These are phyloP conservation scores for Chrysopilus asiliformis DNA, from an alignment of 2,888 invertebrate species.

Conservation along the genomic window DNA sequence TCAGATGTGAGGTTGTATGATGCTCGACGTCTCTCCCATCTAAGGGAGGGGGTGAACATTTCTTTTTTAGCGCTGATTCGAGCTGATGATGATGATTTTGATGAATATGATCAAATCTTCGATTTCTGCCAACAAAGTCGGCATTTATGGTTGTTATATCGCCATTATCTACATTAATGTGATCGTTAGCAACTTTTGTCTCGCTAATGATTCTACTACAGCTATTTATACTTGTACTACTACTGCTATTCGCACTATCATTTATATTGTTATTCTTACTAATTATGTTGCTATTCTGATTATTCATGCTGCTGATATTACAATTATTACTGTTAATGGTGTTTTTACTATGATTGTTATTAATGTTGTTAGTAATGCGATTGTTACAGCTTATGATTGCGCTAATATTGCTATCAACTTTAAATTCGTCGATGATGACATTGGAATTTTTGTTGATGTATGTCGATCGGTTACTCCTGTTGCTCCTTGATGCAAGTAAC, in stretches of 20 bases:
- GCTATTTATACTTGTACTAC: slow-evolving; percentile 1
- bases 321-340: no score
- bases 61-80: slow-evolving; percentile 27
- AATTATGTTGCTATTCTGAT: slow-evolving; percentile 8
- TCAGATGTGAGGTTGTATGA: slow-evolving; percentile 38
- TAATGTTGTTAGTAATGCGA: no score
- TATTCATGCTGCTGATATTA: neutral
- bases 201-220: neutral
- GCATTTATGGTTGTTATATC: slow-evolving; percentile 17
- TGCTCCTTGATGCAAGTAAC: no score
- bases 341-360: no score
- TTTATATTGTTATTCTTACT: slow-evolving; percentile 3
- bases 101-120: slow-evolving; percentile 11
- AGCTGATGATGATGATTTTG: slow-evolving; percentile 35
- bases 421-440: no score
- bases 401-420: no score
- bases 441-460: no score
- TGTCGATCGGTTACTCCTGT: no score
- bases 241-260: slow-evolving; percentile 13
- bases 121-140: slow-evolving; percentile 16
- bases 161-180: neutral
- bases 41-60: slow-evolving; percentile 41
- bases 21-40: slow-evolving; percentile 59
- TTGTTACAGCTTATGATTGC: no score
- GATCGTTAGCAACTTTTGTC: neutral